Percentiles rank a stretch among this genome's conserved stretches.
Evolutionary conservation across 2,888 invertebrate genomes (phyloP).

Genomic region (Hemaris fuciformis): DNA sequence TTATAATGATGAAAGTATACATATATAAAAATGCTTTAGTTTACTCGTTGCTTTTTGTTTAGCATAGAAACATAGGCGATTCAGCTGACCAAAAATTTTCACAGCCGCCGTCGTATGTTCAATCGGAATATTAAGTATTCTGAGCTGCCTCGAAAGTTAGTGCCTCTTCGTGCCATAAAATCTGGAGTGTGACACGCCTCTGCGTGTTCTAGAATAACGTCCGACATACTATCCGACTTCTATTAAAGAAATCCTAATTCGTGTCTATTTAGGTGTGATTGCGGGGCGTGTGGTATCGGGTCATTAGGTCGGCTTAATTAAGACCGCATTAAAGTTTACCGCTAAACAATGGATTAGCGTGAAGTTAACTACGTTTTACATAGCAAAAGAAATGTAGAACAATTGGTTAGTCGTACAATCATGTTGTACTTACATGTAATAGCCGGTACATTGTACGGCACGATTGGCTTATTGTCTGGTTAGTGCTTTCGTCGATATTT

Average conservation of each 20-base stretch:
- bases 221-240: not conserved
- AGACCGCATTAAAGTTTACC: not conserved
- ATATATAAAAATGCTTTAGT: too few relatives aligned
- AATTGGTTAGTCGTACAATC: not conserved
- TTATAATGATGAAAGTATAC: too few relatives aligned
- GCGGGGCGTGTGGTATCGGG: not conserved
- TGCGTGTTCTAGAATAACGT: not conserved
- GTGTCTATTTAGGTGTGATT: not conserved
- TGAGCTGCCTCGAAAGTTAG: not conserved
- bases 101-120: too few relatives aligned
- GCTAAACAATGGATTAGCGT: not conserved
- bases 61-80: too few relatives aligned
- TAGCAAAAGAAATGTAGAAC: not conserved
- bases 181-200: not conserved
- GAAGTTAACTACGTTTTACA: not conserved
- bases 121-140: too few relatives aligned
- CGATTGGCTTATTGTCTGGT: too few relatives aligned
- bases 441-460: not conserved
- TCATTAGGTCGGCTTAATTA: slow-evolving; percentile 2
- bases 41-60: too few relatives aligned
- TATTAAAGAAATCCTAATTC: not conserved
- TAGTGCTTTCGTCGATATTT: too few relatives aligned
- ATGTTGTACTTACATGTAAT: too few relatives aligned
- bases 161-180: not conserved
- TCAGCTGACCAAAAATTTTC: too few relatives aligned